phyloP scores from a whole-genome alignment of 2,113 vertebrate species.

The Platichthys stellatus region DNA sequence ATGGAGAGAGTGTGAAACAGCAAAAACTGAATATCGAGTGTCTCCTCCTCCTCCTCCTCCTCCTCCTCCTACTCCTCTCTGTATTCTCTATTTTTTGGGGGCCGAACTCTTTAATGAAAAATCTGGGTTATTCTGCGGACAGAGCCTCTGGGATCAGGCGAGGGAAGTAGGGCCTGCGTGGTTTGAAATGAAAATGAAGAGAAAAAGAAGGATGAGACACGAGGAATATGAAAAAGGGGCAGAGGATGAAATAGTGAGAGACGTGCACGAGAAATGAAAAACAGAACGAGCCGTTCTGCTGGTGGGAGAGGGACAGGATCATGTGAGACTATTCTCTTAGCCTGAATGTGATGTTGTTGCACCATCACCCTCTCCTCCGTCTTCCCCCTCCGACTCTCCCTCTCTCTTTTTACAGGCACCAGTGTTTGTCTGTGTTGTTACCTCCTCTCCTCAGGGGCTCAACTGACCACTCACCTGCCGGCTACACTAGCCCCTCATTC shows the following conservation, averaged over 20 bases:
- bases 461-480: conserved; percentile 39
- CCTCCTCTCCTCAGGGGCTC: conserved; percentile 28
- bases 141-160: conserved; percentile 58
- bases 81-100: conserved; percentile 57
- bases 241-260: conserved; percentile 41
- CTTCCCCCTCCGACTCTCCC: background rate
- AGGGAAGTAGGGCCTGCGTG: conserved; percentile 21
- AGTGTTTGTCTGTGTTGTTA: conserved; percentile 15
- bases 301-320: conserved; percentile 19
- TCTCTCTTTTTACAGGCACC: background rate
- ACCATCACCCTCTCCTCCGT: background rate
- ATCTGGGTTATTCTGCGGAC: conserved; percentile 73
- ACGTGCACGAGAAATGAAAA: conserved; percentile 36
- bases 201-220: conserved; percentile 24
- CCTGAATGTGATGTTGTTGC: background rate
- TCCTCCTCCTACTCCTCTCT: background rate
- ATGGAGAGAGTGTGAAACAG: conserved; percentile 33
- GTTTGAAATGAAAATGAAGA: conserved; percentile 32
- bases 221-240: conserved; percentile 25
- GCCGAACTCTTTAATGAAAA: conserved; percentile 72
- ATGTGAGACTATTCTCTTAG: conserved; percentile 27
- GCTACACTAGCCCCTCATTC: conserved; percentile 41
- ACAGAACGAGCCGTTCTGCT: background rate
- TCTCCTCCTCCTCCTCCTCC: conserved; percentile 1
- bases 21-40: conserved; percentile 27